phyloP scores from a whole-genome alignment of 2,113 vertebrate species.

The Crotalus viridis region DNA sequence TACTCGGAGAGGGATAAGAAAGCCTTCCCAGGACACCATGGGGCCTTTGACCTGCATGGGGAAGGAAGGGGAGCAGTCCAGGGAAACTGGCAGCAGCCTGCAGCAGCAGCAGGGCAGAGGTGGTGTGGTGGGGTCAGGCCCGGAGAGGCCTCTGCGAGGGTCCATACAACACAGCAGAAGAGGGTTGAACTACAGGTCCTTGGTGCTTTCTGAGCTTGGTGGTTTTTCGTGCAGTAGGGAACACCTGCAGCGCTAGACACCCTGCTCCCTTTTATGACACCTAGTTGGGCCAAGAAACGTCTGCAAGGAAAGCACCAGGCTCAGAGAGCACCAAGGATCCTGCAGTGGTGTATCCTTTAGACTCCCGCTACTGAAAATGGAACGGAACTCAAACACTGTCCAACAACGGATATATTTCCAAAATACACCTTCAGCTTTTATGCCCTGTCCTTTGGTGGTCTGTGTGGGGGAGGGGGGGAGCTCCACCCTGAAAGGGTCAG shows the following conservation, averaged over 20 bases:
- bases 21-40: too few relatives aligned
- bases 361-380: not conserved
- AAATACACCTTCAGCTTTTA: not conserved
- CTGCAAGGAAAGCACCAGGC: not conserved
- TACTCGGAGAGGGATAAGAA: too few relatives aligned
- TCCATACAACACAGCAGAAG: too few relatives aligned
- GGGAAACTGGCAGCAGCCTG: too few relatives aligned
- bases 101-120: not conserved
- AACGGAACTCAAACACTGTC: not conserved
- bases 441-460: not conserved
- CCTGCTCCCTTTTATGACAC: not conserved
- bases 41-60: not conserved
- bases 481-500: not conserved
- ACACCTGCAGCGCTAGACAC: not conserved
- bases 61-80: not conserved
- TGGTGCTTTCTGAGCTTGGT: not conserved
- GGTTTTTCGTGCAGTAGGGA: not conserved
- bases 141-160: not conserved
- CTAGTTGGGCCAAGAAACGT: not conserved
- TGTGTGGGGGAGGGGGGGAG: too few relatives aligned
- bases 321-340: not conserved
- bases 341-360: not conserved
- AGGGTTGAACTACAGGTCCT: not conserved
- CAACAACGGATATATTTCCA: not conserved
- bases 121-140: not conserved